Base-by-base conservation (phyloP, 2,797 vertebrate genomes). In the Eulemur albifrons region DNA sequence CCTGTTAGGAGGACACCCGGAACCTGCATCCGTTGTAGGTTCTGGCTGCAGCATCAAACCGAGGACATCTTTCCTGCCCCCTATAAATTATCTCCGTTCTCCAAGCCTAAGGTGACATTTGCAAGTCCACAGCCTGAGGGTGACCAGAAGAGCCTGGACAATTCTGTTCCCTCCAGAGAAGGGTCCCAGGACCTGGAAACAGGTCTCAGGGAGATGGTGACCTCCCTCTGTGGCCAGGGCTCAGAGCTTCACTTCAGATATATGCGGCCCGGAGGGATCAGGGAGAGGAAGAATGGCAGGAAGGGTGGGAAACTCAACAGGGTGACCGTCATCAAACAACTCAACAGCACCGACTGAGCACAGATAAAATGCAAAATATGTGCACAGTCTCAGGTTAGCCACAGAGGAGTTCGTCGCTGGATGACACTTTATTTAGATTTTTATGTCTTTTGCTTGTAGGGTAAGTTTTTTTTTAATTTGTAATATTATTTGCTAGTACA, bases 371-470 rank as follows among this genome's bases (percentile, higher is more conserved):
- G 5, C 13, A 72, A 50, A 70, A 61, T 13, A 52, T 4, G 21
- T 4, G 23, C 52, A 25, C 11, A 30, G 59, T 82, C 69, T 75
- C 69, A 18, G 72, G n/a, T 25, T 18, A 73, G 35, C 20, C 50
- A 38, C 23, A 48, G 82, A 93, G 20, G 8, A 86, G 27, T 27
- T 9, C 0, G 0, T 30, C 6, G 23, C 18, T 3, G 3, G 7
- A 27, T 32, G 4, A 18, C n/a, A 20, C 11, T 45, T 20, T 32
- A 23, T 61, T 52, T 23, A 35, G 32, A 15, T 35, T 35, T 61
- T 69, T 38, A 18, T 3, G 4, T 27, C 18, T 70, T 69, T 59
- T 48, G 13, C 21, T 90, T 52, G 27, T 61, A 11, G 2, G 30
- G 20, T 23, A 23, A 1, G 17, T 30, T 80, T 81, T 84, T 57